A percentile compares a stretch with the other conserved stretches of the same genome.
These are phyloP conservation scores for Drosophila birchii DNA, from an alignment of 2,888 invertebrate species.

Conservation along the genomic window DNA sequence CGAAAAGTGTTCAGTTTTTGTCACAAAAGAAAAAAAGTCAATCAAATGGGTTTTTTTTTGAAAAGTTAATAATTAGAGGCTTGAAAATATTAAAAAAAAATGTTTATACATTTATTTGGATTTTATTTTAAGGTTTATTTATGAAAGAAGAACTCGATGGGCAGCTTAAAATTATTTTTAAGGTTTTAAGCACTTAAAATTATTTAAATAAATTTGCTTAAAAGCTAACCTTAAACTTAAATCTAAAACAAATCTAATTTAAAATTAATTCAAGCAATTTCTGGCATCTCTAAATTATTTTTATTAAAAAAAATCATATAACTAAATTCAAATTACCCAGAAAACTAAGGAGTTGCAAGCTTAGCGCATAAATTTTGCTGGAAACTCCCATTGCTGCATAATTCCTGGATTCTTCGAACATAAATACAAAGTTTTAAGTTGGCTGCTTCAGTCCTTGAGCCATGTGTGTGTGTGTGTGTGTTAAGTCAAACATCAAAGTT, in stretches of 20 bases:
- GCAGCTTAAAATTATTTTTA: too few relatives aligned
- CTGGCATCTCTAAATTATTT: background rate
- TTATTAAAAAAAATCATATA: too few relatives aligned
- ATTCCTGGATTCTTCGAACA: slow-evolving; percentile 1
- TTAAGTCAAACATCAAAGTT: slow-evolving; percentile 31
- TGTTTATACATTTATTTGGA: too few relatives aligned
- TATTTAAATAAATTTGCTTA: background rate
- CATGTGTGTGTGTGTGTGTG: slow-evolving; percentile 1
- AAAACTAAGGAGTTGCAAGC: too few relatives aligned
- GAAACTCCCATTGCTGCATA: background rate
- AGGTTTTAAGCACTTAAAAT: background rate
- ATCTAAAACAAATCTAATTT: background rate
- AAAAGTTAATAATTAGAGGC: too few relatives aligned
- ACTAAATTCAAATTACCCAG: background rate
- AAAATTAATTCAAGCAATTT: background rate
- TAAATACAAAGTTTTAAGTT: slow-evolving; percentile 10
- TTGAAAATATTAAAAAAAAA: background rate
- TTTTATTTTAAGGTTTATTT: background rate
- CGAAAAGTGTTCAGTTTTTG: background rate
- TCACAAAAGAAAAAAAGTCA: background rate
- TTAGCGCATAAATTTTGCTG: background rate
- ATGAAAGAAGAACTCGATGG: background rate
- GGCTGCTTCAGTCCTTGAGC: background rate
- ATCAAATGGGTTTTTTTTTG: background rate
- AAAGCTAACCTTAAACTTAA: background rate